These are phyloP conservation scores for Sanderia malayensis DNA, from an alignment of 30 jellyfish, hydroid and myxozoan genomes.

Conservation along the genomic window DNA sequence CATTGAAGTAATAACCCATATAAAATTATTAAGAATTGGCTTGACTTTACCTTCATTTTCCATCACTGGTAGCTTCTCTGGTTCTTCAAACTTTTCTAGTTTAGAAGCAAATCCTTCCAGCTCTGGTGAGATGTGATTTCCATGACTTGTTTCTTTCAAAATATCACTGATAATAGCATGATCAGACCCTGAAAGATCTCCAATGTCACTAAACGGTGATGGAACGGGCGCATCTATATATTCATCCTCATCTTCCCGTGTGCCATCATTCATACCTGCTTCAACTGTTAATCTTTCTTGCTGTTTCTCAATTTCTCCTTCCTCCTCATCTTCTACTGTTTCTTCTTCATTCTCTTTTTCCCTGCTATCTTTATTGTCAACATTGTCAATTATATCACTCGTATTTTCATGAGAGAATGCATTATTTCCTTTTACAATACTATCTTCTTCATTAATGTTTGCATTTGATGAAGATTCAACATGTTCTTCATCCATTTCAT, in stretches of 20 bases:
- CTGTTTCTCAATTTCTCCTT: not conserved
- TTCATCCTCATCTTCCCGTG: conserved; percentile 44
- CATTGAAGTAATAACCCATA: no score
- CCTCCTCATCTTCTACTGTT: not conserved
- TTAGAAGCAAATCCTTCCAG: conserved; percentile 37
- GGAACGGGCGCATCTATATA: conserved; percentile 93
- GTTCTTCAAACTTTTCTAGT: conserved; percentile 36
- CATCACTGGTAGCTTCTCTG: not conserved
- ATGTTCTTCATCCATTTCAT: not conserved
- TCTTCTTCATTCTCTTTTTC: no score
- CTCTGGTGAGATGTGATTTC: conserved; percentile 45
- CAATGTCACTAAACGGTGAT: conserved; percentile 96
- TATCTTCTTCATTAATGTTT: no score
- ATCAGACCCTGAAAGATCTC: conserved; percentile 74
- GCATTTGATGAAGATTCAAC: not conserved
- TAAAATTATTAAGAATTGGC: no score
- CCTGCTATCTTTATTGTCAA: not conserved
- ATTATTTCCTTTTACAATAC: no score
- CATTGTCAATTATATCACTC: not conserved
- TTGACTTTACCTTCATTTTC: not conserved
- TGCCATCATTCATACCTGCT: not conserved
- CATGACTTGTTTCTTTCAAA: conserved; percentile 57
- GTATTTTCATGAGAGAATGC: no score
- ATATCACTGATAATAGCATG: conserved; percentile 81
- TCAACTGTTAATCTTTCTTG: not conserved